These are phyloP conservation scores for Scotopteryx bipunctaria DNA, from an alignment of 2,888 invertebrate species.

Conservation along the genomic window DNA sequence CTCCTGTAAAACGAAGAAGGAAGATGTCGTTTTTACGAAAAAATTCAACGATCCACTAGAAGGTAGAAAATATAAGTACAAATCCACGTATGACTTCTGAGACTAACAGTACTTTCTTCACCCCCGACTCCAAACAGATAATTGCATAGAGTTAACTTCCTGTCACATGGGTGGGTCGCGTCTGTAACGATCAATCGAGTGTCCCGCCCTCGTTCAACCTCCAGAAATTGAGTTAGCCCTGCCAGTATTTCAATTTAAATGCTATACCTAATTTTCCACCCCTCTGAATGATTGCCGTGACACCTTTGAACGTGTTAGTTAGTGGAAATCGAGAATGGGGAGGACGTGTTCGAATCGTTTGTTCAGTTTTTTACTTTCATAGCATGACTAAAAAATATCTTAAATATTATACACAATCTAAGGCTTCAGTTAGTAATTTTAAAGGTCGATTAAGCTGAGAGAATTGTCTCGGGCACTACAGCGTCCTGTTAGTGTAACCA, in stretches of 20 bases:
- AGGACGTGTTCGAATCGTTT: conserved; percentile 13
- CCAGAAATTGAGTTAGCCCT: conserved; percentile 73
- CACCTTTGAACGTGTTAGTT: conserved; percentile 36
- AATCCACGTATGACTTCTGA: background rate
- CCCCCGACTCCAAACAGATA: conserved; percentile 17
- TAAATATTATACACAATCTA: too few relatives aligned
- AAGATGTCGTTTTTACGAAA: too few relatives aligned
- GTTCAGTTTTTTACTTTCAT: too few relatives aligned
- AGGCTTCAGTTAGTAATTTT: too few relatives aligned
- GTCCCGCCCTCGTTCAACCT: conserved; percentile 61
- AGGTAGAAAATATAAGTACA: too few relatives aligned
- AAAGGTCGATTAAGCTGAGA: too few relatives aligned
- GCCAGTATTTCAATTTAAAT: conserved; percentile 76
- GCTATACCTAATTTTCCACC: conserved; percentile 70
- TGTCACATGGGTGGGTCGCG: conserved; percentile 19
- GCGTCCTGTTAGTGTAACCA: too few relatives aligned
- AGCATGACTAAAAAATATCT: too few relatives aligned
- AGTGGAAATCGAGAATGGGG: conserved; percentile 15
- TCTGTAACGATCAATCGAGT: conserved; percentile 27
- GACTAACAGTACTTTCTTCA: background rate
- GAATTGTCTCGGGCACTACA: too few relatives aligned
- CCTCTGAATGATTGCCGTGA: conserved; percentile 40
- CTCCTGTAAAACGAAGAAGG: too few relatives aligned
- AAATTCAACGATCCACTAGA: too few relatives aligned
- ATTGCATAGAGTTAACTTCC: conserved; percentile 29